Evolutionary conservation across 1,140 invertebrate species (phyloP), one percentile per base, ranked within the genome.

Genomic region (Spodoptera frugiperda): DNA sequence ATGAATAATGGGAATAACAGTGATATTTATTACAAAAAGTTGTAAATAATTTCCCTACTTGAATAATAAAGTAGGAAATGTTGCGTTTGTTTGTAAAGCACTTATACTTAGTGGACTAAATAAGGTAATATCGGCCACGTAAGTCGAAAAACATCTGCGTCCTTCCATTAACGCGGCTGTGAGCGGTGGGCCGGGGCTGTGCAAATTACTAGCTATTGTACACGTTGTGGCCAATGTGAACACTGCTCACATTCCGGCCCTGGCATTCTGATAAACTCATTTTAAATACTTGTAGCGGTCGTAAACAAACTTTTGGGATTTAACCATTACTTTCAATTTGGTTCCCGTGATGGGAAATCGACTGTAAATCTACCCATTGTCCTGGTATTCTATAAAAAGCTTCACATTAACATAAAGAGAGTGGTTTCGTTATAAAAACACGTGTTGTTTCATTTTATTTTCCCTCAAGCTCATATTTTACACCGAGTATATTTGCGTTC

Each of bases 111-210:
- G 55, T 76, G 44, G 72, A 74, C 71, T 63, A 79, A 82, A 79
- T 82, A 79, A 71, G 70, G 80, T 67, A 78, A 82, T 82, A 77
- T 77, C 49, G 59, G 75, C 65, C 71, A 82, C 72, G 76, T 76
- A 80, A 80, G 73, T 82, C 68, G 71, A 75, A 77, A 82, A 80
- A 76, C 81, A 82, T 72, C 78, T 82, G 81, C 51, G 75, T 76
- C 78, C 78, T 53, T 68, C 78, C 78, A 82, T 82, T 80, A 82
- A 68, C 67, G 65, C 61, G 21, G 30, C 61, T 19, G 17, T 8
- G 61, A 65, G 44, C 30, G 57, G 57, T 61, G 57, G 21, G 57
- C 57, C 57, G 57, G 57, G n/a, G 12, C 12, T 25, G 19, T 55
- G 54, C 51, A 30, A n/a, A 59, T 46, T 17, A 21, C 59, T 17